phyloP scores from a whole-genome alignment of 2,113 vertebrate species.

The Pseudopipra pipra region DNA sequence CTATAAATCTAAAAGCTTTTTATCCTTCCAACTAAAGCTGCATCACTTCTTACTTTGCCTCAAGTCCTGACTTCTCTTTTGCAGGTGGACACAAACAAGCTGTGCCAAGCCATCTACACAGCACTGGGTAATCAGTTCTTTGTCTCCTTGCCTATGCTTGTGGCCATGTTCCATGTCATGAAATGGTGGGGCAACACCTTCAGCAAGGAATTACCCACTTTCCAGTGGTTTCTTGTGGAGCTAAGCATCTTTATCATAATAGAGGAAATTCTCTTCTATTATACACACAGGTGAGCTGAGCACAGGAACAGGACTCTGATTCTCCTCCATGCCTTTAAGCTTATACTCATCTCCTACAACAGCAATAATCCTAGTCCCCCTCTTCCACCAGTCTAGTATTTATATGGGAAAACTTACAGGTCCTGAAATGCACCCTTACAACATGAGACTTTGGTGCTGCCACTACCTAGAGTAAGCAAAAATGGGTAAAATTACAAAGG shows the following conservation, averaged over 20 bases:
- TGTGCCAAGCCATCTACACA: conserved; percentile 70
- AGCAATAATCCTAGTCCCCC: not conserved
- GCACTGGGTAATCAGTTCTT: conserved; percentile 78
- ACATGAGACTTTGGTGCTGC: not conserved
- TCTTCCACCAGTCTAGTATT: not conserved
- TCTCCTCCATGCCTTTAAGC: not conserved
- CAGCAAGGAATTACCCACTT: conserved; percentile 84
- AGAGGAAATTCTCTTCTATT: conserved; percentile 93
- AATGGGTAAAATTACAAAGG: not conserved
- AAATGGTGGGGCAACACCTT: conserved; percentile 79
- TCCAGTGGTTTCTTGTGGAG: conserved; percentile 88
- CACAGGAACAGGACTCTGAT: not conserved
- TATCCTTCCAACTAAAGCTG: not conserved
- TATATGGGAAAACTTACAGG: not conserved
- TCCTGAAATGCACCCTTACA: not conserved
- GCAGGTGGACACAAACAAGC: conserved; percentile 83
- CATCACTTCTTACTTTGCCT: not conserved
- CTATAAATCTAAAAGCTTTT: not conserved
- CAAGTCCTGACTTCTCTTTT: not conserved
- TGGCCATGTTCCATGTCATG: conserved; percentile 73
- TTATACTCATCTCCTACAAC: not conserved
- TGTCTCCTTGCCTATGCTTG: conserved; percentile 82
- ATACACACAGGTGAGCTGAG: conserved; percentile 85
- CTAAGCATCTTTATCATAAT: conserved; percentile 75
- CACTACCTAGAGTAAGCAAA: not conserved